A percentile compares a stretch with the other conserved stretches of the same genome.
phyloP scores from a whole-genome alignment of 2,797 vertebrate genomes.

The Clarias platycephalus region DNA sequence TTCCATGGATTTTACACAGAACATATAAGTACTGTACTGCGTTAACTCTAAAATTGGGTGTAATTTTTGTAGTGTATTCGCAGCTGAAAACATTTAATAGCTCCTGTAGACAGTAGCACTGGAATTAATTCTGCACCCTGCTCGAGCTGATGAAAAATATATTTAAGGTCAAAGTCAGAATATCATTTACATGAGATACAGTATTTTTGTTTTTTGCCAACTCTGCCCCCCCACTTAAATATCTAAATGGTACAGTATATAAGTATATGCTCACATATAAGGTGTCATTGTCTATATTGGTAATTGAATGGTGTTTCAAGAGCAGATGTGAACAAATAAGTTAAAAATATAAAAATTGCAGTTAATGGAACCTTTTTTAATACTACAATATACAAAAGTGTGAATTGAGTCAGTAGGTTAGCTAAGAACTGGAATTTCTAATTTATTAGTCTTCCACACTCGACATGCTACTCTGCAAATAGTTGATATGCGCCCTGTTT shows the following conservation, averaged over 20 bases:
- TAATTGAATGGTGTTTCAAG: not conserved
- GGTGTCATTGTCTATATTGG: not conserved
- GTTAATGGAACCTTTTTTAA: too few relatives aligned
- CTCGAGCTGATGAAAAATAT: not conserved
- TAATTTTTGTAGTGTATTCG: not conserved
- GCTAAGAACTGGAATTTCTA: not conserved
- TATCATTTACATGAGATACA: not conserved
- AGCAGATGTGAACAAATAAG: not conserved
- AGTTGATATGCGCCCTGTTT: slow-evolving; percentile 14
- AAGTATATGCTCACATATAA: not conserved
- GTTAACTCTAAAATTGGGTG: not conserved
- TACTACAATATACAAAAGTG: not conserved
- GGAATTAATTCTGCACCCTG: not conserved
- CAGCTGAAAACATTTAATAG: not conserved
- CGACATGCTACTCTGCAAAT: not conserved
- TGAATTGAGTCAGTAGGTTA: not conserved
- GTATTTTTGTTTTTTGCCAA: not conserved
- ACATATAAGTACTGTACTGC: not conserved
- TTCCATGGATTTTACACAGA: not conserved
- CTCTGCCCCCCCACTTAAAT: not conserved
- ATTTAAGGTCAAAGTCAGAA: not conserved
- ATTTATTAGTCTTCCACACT: not conserved
- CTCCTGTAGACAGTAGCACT: not conserved
- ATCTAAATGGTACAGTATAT: not conserved
- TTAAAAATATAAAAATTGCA: not conserved